Base-by-base conservation (phyloP, 2,113 vertebrate species). In the Hippotragus niger region DNA sequence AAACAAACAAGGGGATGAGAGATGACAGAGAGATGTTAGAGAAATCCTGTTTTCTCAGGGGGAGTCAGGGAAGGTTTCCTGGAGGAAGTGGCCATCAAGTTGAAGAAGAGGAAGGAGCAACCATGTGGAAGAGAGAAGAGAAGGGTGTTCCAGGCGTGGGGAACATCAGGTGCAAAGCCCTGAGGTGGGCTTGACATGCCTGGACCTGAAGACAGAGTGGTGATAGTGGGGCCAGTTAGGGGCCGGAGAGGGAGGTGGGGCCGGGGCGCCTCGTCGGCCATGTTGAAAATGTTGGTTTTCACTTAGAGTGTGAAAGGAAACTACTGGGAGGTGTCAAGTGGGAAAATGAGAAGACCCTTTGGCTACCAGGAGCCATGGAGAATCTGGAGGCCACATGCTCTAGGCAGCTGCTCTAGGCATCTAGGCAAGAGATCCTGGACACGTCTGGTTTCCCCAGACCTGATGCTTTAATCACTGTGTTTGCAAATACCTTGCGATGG, bases 281-380 rank as follows among this genome's bases (percentile, higher is more conserved):
- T 7, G 33, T 2, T 25, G 12, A 43, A n/a, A 43, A 47, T 2
- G 12, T 74, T 40, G 87, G 6, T 3, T 58, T 95, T 92, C 27
- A 1, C 21, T 45, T 31, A 57, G 50, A 57, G 12, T 40, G 6
- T 10, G 29, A 27, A 21, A 47, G 33, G 21, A 74, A 88, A 43
- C 15, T 17, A 3, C 0, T 58, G 17, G 29, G 57, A 53, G 12
- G 13, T 31, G 33, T 67, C 29, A 55, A 83, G 25, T 81, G 53
- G 76, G 43, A 53, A 88, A 60, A 78, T 21, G 21, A 80, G 76
- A 53, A 17, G 21, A 23, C 62, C 14, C 31, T 14, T 50, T 15
- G 15, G 53, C 33, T 14, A 10, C 7, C 11, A 11, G 15, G 40
- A 9, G 29, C 5, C 1, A 4, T 15, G 25, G 31, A 10, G 8